Conservation (phyloP, 2,113 vertebrate genomes). For the Carettochelys insculpta region DNA sequence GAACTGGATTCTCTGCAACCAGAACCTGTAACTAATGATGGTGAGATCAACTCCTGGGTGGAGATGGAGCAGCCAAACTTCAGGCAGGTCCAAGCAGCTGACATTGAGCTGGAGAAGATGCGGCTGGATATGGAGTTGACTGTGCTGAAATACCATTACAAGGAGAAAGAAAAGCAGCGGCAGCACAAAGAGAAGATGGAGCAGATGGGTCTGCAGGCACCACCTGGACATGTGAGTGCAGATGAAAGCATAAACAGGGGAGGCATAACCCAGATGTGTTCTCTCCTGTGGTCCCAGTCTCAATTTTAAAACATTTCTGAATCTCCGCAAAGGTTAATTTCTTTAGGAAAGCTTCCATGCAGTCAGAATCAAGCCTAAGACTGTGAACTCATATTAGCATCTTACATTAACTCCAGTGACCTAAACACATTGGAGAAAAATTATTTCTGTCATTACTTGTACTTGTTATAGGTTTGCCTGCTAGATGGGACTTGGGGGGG, state of each 20-base stretch:
- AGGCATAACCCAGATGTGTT: neutral
- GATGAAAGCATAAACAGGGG: neutral
- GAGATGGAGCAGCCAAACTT: neutral
- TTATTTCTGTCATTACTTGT: neutral
- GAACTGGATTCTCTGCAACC: neutral
- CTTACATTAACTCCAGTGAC: neutral
- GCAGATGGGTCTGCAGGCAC: neutral
- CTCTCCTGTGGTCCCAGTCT: neutral
- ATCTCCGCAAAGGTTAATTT: constrained; percentile 3
- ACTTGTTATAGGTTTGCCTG: neutral
- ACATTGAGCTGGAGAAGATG: constrained; percentile 11
- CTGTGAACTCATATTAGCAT: neutral
- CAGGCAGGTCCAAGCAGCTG: neutral
- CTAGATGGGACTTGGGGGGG: too few relatives aligned
- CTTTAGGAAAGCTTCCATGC: neutral
- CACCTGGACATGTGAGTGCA: neutral
- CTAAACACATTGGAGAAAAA: neutral
- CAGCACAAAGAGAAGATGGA: constrained; percentile 15
- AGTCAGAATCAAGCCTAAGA: neutral
- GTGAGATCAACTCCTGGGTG: neutral
- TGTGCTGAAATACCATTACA: neutral
- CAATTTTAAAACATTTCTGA: neutral
- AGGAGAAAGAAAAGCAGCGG: constrained; percentile 14
- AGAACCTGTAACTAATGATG: neutral
- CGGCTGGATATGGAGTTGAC: neutral